Evolutionary conservation across 2,113 vertebrate species (phyloP).

Genomic region (Peucedramus taeniatus): DNA sequence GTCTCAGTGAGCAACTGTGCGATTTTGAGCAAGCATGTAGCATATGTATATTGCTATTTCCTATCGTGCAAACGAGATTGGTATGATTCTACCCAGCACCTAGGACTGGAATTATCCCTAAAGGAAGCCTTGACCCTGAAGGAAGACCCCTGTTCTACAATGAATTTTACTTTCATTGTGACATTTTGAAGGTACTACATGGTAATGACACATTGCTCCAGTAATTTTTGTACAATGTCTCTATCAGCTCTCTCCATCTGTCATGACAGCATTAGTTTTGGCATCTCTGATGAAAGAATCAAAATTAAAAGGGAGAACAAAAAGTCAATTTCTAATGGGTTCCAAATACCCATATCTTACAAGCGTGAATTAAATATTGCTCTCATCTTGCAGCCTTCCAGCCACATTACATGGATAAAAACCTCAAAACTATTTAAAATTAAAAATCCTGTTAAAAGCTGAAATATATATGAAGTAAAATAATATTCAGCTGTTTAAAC

Average conservation of each 20-base stretch:
- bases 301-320: constrained; percentile 62
- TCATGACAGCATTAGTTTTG: constrained; percentile 62
- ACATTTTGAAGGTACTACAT: constrained; percentile 61
- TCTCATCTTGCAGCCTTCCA: constrained; percentile 46
- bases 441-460: constrained; percentile 50
- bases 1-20: background rate
- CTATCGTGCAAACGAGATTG: background rate
- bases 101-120: background rate
- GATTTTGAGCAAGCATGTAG: background rate
- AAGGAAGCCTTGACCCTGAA: background rate
- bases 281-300: constrained; percentile 61
- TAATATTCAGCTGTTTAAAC: constrained; percentile 47
- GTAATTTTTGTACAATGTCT: constrained; percentile 55
- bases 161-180: constrained; percentile 28
- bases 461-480: constrained; percentile 49
- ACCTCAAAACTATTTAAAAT: constrained; percentile 28
- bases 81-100: background rate
- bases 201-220: constrained; percentile 55
- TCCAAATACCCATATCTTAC: constrained; percentile 52
- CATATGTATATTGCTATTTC: background rate
- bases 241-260: constrained; percentile 58
- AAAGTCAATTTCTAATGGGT: constrained; percentile 54
- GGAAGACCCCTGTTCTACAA: background rate
- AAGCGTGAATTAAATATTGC: constrained; percentile 57
- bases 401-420: background rate